Conservation (phyloP, 2,888 invertebrate genomes). For the Diarsia mendica region DNA sequence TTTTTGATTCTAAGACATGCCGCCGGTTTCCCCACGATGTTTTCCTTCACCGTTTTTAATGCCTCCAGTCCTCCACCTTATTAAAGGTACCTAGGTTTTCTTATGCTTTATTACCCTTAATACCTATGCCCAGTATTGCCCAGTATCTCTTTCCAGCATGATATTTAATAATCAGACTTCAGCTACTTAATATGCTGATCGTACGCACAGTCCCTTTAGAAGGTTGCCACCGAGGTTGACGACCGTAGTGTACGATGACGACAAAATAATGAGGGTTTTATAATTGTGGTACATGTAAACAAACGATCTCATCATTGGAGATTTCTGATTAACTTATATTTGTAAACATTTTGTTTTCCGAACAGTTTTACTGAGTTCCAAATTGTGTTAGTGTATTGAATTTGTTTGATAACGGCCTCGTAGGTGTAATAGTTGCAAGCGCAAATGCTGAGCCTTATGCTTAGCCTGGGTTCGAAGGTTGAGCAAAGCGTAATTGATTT, state of each 20-base stretch:
- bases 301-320: constrained; percentile 24
- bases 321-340: neutral
- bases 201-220: constrained; percentile 27
- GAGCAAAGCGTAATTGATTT: no score
- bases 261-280: neutral
- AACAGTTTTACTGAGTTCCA: neutral
- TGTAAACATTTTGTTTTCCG: neutral
- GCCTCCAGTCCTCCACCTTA: no score
- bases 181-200: constrained; percentile 1
- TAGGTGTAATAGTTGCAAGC: no score
- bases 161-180: neutral
- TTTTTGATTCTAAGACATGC: no score
- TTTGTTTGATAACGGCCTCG: neutral
- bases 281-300: neutral
- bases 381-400: no score
- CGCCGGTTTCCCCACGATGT: no score
- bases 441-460: neutral
- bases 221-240: constrained; percentile 40
- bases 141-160: no score
- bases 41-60: no score
- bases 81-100: no score
- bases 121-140: no score
- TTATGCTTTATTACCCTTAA: no score
- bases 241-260: constrained; percentile 33
- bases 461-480: no score